These are phyloP conservation scores for Drosophila cardini DNA, from an alignment of 1,140 invertebrate species.

Conservation along the genomic window DNA sequence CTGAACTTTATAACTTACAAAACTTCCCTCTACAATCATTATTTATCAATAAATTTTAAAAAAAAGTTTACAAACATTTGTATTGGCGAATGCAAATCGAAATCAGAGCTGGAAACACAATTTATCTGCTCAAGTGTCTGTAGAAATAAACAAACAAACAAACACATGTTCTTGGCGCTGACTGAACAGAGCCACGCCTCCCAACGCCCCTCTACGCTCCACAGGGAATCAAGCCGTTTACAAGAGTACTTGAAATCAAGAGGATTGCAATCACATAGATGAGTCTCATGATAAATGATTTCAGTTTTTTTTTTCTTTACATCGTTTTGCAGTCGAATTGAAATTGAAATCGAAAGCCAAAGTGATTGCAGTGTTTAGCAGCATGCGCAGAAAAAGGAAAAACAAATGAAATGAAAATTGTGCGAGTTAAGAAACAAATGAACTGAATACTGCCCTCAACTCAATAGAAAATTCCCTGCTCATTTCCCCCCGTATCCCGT, in stretches of 20 bases:
- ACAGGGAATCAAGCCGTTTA: constrained; percentile 20
- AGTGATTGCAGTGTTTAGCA: constrained; percentile 34
- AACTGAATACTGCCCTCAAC: constrained; percentile 15
- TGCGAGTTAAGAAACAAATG: constrained; percentile 31
- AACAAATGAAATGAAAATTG: constrained; percentile 33
- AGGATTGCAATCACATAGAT: constrained; percentile 25
- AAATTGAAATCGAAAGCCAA: constrained; percentile 24
- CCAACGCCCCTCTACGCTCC: background rate
- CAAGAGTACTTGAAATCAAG: constrained; percentile 29
- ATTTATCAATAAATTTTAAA: background rate
- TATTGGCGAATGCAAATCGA: background rate
- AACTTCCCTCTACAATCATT: background rate
- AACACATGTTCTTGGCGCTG: constrained; percentile 16
- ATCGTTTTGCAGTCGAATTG: constrained; percentile 22
- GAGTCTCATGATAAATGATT: constrained; percentile 21
- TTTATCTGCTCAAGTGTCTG: constrained; percentile 17
- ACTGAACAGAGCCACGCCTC: background rate
- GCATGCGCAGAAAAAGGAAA: constrained; percentile 54
- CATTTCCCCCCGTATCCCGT: background rate
- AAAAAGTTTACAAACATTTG: background rate
- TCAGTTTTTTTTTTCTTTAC: constrained; percentile 5
- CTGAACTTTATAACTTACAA: too few relatives aligned
- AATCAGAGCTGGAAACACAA: constrained; percentile 12
- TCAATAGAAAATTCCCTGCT: background rate
- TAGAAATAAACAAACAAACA: constrained; percentile 13